phyloP scores from a whole-genome alignment of 2,797 vertebrate genomes.

The Rhinogobio ventralis region DNA sequence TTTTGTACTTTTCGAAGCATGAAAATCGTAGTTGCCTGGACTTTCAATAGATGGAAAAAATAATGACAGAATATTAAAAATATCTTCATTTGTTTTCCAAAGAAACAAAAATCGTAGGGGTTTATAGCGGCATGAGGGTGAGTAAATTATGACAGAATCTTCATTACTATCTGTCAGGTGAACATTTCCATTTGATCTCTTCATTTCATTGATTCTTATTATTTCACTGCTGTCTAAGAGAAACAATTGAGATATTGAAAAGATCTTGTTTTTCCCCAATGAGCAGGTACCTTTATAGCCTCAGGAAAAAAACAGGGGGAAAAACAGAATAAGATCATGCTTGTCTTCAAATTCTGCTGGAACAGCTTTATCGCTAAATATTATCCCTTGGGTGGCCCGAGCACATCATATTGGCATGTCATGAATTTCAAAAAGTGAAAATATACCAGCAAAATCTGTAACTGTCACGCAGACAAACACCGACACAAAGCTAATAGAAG shows the following conservation, averaged over 20 bases:
- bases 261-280: background rate
- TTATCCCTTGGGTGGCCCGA: constrained; percentile 60
- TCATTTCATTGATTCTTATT: background rate
- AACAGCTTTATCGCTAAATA: constrained; percentile 61
- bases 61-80: too few relatives aligned
- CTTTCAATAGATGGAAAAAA: too few relatives aligned
- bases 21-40: too few relatives aligned
- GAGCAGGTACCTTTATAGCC: background rate
- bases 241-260: background rate
- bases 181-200: background rate
- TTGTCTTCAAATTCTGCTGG: constrained; percentile 54
- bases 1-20: too few relatives aligned
- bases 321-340: constrained; percentile 54
- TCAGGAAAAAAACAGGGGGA: constrained; percentile 35
- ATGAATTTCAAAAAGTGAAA: constrained; percentile 62
- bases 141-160: background rate
- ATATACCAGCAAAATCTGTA: constrained; percentile 61
- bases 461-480: constrained; percentile 61
- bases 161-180: background rate
- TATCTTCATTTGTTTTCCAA: too few relatives aligned
- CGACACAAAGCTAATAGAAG: constrained; percentile 62
- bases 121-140: background rate
- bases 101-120: background rate
- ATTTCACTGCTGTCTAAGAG: background rate
- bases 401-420: constrained; percentile 61